phyloP scores from a whole-genome alignment of 1,140 invertebrate genomes.

The Drosophila seguyi region DNA sequence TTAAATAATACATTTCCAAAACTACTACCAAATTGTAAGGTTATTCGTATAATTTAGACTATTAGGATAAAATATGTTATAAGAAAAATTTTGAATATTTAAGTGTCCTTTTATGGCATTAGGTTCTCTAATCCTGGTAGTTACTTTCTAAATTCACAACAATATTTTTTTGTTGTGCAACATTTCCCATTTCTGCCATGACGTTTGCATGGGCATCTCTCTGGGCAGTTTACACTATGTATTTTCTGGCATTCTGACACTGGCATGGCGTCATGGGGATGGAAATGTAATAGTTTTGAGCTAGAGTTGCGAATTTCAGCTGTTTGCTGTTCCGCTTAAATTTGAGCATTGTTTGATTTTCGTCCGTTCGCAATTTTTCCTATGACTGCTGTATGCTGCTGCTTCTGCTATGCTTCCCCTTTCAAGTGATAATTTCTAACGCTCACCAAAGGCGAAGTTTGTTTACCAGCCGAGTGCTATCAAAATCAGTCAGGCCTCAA shows the following conservation, averaged over 20 bases:
- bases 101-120: neutral
- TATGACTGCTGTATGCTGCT: neutral
- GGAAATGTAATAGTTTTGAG: conserved; percentile 22
- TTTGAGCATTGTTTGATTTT: conserved; percentile 27
- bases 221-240: neutral
- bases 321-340: conserved; percentile 26
- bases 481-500: conserved; percentile 62
- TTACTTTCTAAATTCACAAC: neutral
- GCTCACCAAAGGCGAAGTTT: conserved; percentile 60
- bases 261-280: conserved; percentile 18
- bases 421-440: conserved; percentile 72
- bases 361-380: conserved; percentile 27
- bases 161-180: neutral
- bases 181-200: neutral
- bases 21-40: neutral
- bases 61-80: neutral
- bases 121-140: neutral
- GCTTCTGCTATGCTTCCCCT: conserved; percentile 1
- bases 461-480: conserved; percentile 71
- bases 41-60: neutral
- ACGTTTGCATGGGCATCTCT: conserved; percentile 7
- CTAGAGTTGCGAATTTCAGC: conserved; percentile 17
- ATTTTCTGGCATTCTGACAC: conserved; percentile 21
- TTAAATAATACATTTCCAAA: no score
- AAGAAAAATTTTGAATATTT: neutral